Evolutionary conservation across 2,888 invertebrate species (phyloP), one percentile per base, ranked within the genome.

Genomic region (Orchesellides sinensis): DNA sequence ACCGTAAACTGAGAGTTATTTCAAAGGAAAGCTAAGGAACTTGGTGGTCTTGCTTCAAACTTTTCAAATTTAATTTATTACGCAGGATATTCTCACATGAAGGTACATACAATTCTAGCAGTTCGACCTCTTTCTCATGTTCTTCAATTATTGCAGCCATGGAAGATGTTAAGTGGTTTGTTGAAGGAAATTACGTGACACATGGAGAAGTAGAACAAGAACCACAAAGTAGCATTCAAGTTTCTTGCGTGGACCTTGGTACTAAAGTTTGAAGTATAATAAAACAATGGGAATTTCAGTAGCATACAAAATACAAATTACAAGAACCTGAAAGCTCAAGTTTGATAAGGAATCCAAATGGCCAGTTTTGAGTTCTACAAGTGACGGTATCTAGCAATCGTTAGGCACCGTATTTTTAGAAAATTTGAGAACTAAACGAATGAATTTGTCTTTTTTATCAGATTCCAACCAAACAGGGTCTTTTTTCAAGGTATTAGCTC

Each of bases 11-110:
- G 25, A 5, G 12, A 8, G 63, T 35, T 19, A 63, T 19, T 35
- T 63, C 19, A 47, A 47, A 29, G 6, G 49, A 27, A 47, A 66
- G 10, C 23, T 47, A 21, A 47, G 29, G 23, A 65, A n/a, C n/a
- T n/a, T 21, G 27, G 68, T 49, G 49, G 65, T 52, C 52, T 27
- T 47, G 66, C 27, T 47, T 66, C 47, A 73, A 73, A 73, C 61
- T 73, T 70, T 73, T 73, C 61, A 73, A 73, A 73, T 73, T 73
- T 73, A 73, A 73, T 73, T 73, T 73, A 73, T 73, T 73, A 47
- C 47, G 27, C 21, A 14, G 56, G 35, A 54, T 56, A 35, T 17
- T 19, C 47, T 25, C 5, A 25, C 35, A 21, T 52, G 19, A n/a
- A 27, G 5, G 59, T 3, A 25, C 47, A 66, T n/a, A n/a, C n/a